Evolutionary conservation across 2,888 invertebrate genomes (phyloP), one percentile per base, ranked within the genome.

Genomic region (Barypeithes pellucidus): DNA sequence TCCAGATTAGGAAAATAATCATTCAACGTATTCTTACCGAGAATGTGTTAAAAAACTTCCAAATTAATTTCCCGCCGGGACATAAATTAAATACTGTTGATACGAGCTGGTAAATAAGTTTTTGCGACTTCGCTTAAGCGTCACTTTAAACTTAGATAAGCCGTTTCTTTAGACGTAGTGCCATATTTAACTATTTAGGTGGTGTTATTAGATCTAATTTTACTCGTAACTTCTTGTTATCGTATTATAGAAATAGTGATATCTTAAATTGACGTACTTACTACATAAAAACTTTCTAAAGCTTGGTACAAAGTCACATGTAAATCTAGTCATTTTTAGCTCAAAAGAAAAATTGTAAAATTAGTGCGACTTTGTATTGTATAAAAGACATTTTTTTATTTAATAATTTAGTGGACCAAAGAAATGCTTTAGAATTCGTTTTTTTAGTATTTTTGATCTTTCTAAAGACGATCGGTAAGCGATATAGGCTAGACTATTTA

Each of bases 331-430:
- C 74, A 71, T 75, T 73, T 61, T 65, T 74, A 74, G 74, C 70
- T 74, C 70, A 70, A 74, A 74, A 54, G 57, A 18, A 50, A 54
- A 14, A 33, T 54, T 29, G 52, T 47, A 22, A 50, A 22, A 50
- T 73, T 67, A 52, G 61, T 54, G 61, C 70, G 47, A 67, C 36
- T 63, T 63, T 54, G 62, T 62, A 59, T 39, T 39, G 33, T 71
- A 59, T 57, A 75, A 65, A 75, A 75, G 75, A 75, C 75, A 75
- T 68, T 75, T 67, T 62, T 63, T 67, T 60, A 61, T 72, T 72
- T 69, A 43, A 54, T 72, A 69, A 65, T 68, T 75, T 75, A 75
- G 72, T 72, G 75, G 75, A 75, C 75, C 75, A 75, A 75, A 72
- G 65, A 72, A 59, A 61, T 33, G 65, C 63, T 73, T 63, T 72